Base-by-base conservation (phyloP, 2,888 invertebrate species). In the Acleris holmiana region DNA sequence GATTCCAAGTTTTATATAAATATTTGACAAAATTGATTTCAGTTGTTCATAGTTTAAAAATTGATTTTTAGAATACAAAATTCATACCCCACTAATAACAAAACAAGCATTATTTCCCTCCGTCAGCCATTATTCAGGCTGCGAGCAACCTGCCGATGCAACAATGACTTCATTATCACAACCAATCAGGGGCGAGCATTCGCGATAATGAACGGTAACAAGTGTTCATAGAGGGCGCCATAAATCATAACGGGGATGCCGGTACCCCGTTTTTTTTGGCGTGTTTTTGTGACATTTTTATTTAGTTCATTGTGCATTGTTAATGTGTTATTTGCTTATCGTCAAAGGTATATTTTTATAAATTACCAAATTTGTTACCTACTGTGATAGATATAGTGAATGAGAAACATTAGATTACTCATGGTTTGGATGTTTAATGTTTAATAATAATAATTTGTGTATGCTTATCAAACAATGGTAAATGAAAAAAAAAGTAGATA, bases 141-240 rank as follows among this genome's bases (percentile, higher is more conserved):
- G 61, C 68, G 68, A 67, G 68, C 57, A 70, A 74, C 72, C 71
- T 71, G 71, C 73, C 72, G 70, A 71, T 75, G 74, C 71, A 71
- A 86, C 85, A 87, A 87, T 86, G 83, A 82, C 79, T 83, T 82
- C 79, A 87, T 88, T 89, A 88, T 85, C 82, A 72, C 80, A 85
- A 86, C 89, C 89, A 89, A 90, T 89, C 89, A 89, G 88, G 88
- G 86, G 83, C 77, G 83, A 76, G 83, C 80, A 82, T 84, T 80
- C 76, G 79, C 83, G 85, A 87, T 91, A 92, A 91, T 91, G 89
- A 91, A 90, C 81, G 80, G 86, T 88, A 89, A 90, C 91, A 92
- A 92, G 91, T 90, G 84, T 90, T 91, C 91, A 91, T 90, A 90
- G 86, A 87, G 89, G 90, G 89, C 80, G 83, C 76, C 76, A 86